Evolutionary conservation across 1,140 invertebrate species (phyloP), one percentile per base, ranked within the genome.

Genomic region (Choristoneura fumiferana): DNA sequence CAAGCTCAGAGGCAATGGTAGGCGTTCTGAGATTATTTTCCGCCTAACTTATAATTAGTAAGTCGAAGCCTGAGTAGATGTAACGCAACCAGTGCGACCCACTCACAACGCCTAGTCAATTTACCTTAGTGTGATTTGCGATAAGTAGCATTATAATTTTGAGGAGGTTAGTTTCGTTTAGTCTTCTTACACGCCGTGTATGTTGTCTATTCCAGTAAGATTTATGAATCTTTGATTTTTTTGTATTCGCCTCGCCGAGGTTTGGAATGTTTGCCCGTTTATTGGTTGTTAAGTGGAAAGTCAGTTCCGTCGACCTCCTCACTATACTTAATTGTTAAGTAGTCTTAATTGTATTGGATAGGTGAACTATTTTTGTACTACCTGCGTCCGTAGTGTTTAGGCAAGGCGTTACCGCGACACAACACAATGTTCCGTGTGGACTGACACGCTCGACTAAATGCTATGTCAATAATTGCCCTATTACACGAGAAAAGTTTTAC

Each of bases 121-220:
- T 88, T 88, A 86, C 81, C 79, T 85, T 88, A 88, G 85, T 88
- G 85, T 88, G 83, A 88, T 88, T 86, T 76, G 83, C 80, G 73
- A 76, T 85, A 86, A 86, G 81, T 86, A 84, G 78, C 76, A 78
- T 78, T 76, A 74, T 78, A 72, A 71, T 73, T n/a, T 74, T 55
- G 72, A 73, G 82, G 81, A 76, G 78, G 79, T 61, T 64, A 39
- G 49, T 45, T 54, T 38, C 40, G 34, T 45, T 13, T 29, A 22
- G n/a, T 59, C 22, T n/a, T n/a, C n/a, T 36, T 60, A 65, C 58
- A 65, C 54, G 34, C 55, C 54, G 54, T 18, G 55, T 61, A 57
- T 54, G 37, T 35, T 65, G 43, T 56, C 62, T 54, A 63, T 58
- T 45, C 40, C 56, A 60, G 37, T 57, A 63, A 67, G 63, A 73